Evolutionary conservation across 37 sponge, comb jelly and placozoan genomes (phyloP).

Genomic region (Beroe forskalii): DNA sequence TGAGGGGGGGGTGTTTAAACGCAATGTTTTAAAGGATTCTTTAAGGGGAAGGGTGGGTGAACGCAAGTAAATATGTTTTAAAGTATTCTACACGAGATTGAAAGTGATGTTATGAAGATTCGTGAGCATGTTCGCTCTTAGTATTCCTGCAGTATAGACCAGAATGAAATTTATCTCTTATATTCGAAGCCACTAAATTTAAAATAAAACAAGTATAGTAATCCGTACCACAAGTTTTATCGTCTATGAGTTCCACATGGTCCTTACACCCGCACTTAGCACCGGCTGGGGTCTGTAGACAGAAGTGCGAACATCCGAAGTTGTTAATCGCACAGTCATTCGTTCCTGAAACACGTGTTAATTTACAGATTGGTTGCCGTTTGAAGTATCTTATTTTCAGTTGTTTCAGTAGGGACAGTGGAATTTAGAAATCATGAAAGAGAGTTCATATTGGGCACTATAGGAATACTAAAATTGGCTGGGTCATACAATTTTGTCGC

Average conservation of each 20-base stretch:
- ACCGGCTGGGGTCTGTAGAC: slow-evolving; percentile 18
- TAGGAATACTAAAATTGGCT: too few relatives aligned
- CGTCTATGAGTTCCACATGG: neutral
- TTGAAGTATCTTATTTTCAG: too few relatives aligned
- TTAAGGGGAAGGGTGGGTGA: neutral
- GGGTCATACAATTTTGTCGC: too few relatives aligned
- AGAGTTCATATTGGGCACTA: too few relatives aligned
- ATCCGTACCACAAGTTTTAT: slow-evolving; percentile 36
- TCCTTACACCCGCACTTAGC: slow-evolving; percentile 22
- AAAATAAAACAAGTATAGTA: too few relatives aligned
- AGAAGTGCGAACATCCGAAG: slow-evolving; percentile 51
- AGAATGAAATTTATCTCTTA: too few relatives aligned
- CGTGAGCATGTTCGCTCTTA: neutral
- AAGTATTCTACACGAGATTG: neutral
- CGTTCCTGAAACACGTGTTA: neutral
- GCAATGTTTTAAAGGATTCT: neutral
- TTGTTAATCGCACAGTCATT: slow-evolving; percentile 25
- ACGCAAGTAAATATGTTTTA: too few relatives aligned
- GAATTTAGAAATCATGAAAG: too few relatives aligned
- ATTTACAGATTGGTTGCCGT: too few relatives aligned
- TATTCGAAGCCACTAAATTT: too few relatives aligned
- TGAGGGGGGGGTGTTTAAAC: neutral
- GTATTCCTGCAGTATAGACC: neutral
- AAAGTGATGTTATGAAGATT: neutral
- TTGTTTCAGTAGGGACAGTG: too few relatives aligned